Percentiles rank a stretch among this genome's conserved stretches.
phyloP scores from a whole-genome alignment of 1,140 invertebrate species.

The Caenorhabditis brenneri region DNA sequence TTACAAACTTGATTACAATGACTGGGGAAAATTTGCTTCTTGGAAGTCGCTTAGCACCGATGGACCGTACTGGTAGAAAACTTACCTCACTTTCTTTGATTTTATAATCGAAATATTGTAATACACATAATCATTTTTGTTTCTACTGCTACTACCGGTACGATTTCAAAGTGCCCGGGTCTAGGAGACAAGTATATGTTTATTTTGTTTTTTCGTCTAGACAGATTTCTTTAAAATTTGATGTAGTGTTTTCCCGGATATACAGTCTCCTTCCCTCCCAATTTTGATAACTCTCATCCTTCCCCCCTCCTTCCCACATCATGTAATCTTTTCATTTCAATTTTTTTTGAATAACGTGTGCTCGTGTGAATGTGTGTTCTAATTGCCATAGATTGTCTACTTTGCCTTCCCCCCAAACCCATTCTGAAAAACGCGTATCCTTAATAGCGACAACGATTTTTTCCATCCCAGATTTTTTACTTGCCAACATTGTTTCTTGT shows the following conservation, averaged over 20 bases:
- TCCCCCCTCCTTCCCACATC: neutral
- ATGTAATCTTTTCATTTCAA: constrained; percentile 12
- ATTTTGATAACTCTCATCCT: neutral
- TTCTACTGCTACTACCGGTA: constrained; percentile 35
- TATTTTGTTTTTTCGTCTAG: neutral
- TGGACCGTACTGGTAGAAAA: constrained; percentile 78
- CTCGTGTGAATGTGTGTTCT: neutral
- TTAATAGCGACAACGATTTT: neutral
- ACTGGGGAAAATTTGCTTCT: constrained; percentile 79
- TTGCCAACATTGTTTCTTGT: neutral
- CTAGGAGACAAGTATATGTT: constrained; percentile 12
- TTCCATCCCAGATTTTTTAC: neutral
- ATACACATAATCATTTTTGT: constrained; percentile 21
- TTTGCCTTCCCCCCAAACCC: neutral
- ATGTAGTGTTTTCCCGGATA: neutral
- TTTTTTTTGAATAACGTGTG: neutral
- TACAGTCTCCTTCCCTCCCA: neutral
- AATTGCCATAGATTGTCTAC: constrained; percentile 14
- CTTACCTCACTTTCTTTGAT: neutral
- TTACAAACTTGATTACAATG: constrained; percentile 73
- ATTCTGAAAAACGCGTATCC: neutral
- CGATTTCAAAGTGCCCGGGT: constrained; percentile 42
- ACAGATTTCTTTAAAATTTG: constrained; percentile 1
- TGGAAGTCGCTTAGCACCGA: constrained; percentile 79
- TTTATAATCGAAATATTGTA: neutral